A percentile compares a stretch with the other conserved stretches of the same genome.
phyloP scores from a whole-genome alignment of 2,888 invertebrate genomes.

The Dasysyrphus albostriatus region DNA sequence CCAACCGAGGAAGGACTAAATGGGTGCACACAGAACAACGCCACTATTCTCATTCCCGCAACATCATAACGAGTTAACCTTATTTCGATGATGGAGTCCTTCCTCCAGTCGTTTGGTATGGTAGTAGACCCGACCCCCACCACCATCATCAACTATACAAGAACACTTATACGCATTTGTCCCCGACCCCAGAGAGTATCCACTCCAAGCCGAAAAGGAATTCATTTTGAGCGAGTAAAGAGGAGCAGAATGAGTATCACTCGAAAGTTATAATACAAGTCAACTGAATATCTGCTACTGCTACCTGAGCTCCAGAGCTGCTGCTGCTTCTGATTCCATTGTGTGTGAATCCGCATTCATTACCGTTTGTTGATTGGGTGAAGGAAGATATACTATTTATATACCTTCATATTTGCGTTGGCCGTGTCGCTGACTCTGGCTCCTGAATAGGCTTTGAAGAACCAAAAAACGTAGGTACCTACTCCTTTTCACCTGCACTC shows the following conservation, averaged over 20 bases:
- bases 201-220: conserved; percentile 49
- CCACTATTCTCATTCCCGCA: conserved; percentile 34
- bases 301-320: conserved; percentile 7
- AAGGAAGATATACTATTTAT: conserved; percentile 3
- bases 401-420: conserved; percentile 27
- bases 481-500: conserved; percentile 42
- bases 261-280: conserved; percentile 15
- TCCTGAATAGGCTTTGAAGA: conserved; percentile 35
- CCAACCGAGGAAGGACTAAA: conserved; percentile 31
- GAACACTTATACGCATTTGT: conserved; percentile 65
- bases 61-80: conserved; percentile 70
- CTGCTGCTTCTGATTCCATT: conserved; percentile 43
- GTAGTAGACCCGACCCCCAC: conserved; percentile 11
- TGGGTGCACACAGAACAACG: conserved; percentile 29
- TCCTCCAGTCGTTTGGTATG: conserved; percentile 1
- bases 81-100: conserved; percentile 55
- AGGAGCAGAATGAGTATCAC: conserved; percentile 37
- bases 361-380: conserved; percentile 43
- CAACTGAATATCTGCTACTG: conserved; percentile 5
- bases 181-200: conserved; percentile 55
- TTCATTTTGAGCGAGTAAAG: conserved; percentile 21
- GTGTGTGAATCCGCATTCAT: conserved; percentile 61
- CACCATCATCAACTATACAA: conserved; percentile 6
- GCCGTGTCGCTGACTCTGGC: conserved; percentile 58
- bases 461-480: conserved; percentile 1